A percentile compares a stretch with the other conserved stretches of the same genome.
These are phyloP conservation scores for Crambe crambe DNA, from an alignment of 37 sponge, comb jelly and placozoan genomes.

Conservation along the genomic window DNA sequence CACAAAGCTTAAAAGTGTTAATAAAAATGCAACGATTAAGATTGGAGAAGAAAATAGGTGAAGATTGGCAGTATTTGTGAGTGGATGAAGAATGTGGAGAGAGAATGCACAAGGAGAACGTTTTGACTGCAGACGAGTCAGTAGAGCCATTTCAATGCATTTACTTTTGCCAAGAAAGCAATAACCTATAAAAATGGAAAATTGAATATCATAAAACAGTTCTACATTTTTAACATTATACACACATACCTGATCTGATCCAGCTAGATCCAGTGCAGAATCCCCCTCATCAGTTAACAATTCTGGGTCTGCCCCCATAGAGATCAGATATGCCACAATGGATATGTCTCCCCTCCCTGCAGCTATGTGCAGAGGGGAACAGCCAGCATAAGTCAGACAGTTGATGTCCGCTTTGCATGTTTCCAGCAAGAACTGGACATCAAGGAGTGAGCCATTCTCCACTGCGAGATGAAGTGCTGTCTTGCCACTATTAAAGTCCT, in stretches of 20 bases:
- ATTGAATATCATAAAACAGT: neutral
- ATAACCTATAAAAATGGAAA: slow-evolving; percentile 21
- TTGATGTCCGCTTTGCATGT: slow-evolving; percentile 71
- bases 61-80: neutral
- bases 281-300: slow-evolving; percentile 72
- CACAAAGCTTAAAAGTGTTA: neutral
- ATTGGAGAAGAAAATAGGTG: neutral
- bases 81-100: slow-evolving; percentile 3
- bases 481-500: slow-evolving; percentile 75
- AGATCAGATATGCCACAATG: slow-evolving; percentile 61
- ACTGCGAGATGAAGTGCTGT: slow-evolving; percentile 74
- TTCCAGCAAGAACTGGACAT: slow-evolving; percentile 51
- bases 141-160: slow-evolving; percentile 50
- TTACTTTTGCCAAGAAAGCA: slow-evolving; percentile 35
- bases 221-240: neutral
- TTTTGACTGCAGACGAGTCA: neutral
- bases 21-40: neutral
- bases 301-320: slow-evolving; percentile 75
- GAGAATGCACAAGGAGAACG: neutral
- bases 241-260: slow-evolving; percentile 34
- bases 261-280: slow-evolving; percentile 58
- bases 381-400: slow-evolving; percentile 60
- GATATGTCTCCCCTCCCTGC: slow-evolving; percentile 67
- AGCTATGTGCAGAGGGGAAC: slow-evolving; percentile 87
- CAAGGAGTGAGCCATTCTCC: slow-evolving; percentile 54